phyloP scores from a whole-genome alignment of 2,888 invertebrate species.

The Polymixis lichenea region DNA sequence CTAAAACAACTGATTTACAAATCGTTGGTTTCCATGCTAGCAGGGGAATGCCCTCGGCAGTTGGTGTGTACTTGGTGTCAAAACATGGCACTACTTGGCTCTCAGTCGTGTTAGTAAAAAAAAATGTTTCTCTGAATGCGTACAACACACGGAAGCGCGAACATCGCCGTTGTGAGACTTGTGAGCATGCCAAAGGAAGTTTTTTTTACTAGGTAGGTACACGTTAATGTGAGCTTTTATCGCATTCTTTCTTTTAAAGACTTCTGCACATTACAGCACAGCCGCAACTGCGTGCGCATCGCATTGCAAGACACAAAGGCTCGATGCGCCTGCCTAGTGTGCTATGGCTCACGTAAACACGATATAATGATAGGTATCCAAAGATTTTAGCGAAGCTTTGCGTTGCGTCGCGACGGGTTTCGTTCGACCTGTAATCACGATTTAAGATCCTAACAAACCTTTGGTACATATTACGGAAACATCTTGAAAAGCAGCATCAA shows the following conservation, averaged over 20 bases:
- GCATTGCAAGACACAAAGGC: background rate
- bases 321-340: no score
- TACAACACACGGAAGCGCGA: background rate
- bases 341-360: background rate
- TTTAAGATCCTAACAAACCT: background rate
- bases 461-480: background rate
- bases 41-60: slow-evolving; percentile 2
- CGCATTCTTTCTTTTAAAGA: background rate
- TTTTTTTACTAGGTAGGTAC: no score
- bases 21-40: background rate
- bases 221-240: no score
- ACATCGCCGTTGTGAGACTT: no score
- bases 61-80: slow-evolving; percentile 1
- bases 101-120: background rate
- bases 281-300: background rate
- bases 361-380: background rate
- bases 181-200: background rate
- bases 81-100: slow-evolving; percentile 33
- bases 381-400: background rate
- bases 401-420: background rate
- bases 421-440: background rate
- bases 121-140: background rate
- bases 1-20: no score
- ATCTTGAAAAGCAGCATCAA: background rate
- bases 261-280: background rate